phyloP scores from a whole-genome alignment of 2,888 invertebrate species.

The Adela reaumurella region DNA sequence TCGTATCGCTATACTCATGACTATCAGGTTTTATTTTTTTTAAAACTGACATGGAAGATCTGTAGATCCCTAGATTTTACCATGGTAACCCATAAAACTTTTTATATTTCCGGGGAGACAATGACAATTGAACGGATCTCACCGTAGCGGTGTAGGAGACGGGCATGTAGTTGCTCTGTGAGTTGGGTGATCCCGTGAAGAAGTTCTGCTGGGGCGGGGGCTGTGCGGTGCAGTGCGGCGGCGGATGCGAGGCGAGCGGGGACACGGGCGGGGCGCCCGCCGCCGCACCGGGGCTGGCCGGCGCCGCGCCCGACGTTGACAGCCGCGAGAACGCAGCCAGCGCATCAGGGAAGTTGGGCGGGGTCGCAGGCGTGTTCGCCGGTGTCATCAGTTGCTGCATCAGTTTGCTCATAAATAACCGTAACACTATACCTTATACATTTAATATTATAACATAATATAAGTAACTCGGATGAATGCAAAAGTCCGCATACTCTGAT shows the following conservation, averaged over 20 bases:
- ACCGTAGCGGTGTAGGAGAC: slow-evolving; percentile 50
- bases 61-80: too few species aligned
- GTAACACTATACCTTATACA: too few species aligned
- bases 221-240: slow-evolving; percentile 22
- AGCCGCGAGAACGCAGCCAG: slow-evolving; percentile 84
- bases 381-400: slow-evolving; percentile 79
- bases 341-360: slow-evolving; percentile 91
- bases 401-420: neutral
- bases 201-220: slow-evolving; percentile 30
- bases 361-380: slow-evolving; percentile 91
- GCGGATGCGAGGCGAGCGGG: slow-evolving; percentile 43
- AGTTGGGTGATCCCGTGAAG: slow-evolving; percentile 32
- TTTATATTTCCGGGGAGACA: too few species aligned
- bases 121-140: slow-evolving; percentile 16
- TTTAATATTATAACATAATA: too few species aligned
- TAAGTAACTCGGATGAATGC: too few species aligned
- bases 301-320: slow-evolving; percentile 64
- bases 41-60: slow-evolving; percentile 7
- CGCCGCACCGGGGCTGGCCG: slow-evolving; percentile 31
- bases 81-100: too few species aligned
- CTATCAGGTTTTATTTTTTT: neutral
- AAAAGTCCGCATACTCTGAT: slow-evolving; percentile 1
- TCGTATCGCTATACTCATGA: neutral
- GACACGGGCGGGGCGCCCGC: slow-evolving; percentile 32
- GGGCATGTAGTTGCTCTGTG: slow-evolving; percentile 38